Base-by-base conservation (phyloP, 2,888 invertebrate genomes). In the Ptychoptera contaminata region DNA sequence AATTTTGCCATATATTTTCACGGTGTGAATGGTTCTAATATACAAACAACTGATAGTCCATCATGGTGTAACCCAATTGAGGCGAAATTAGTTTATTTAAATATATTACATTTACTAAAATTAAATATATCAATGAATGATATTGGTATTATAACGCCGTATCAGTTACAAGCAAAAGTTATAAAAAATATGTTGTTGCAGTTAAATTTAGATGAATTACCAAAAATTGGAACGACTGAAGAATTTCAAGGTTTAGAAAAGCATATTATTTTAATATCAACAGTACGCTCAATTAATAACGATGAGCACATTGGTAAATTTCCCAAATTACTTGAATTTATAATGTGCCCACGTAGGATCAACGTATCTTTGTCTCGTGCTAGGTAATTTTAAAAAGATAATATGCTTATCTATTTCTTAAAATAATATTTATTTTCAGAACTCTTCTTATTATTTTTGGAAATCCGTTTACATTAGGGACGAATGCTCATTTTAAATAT, bases 51-150 rank as follows among this genome's bases (percentile, higher is more conserved):
- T 1, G 86, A 86, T 54, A 84, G 81, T 47, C 88, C 88, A 1
- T 90, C 90, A 3, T 91, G 88, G 87, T 88, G 74, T 56, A 96
- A 96, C 67, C 79, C 82, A 0, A 76, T 79, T 49, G 94, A 96
- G 69, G 63, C 60, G 1, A 54, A 55, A 46, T 55, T 72, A 68
- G 60, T 74, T 11, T 70, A 72, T 35, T 50, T 73, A n/a, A 68
- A 68, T 48, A 61, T 67, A 1, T 74, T 62, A 60, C 74, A 77
- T 52, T 63, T 92, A 2, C 81, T 81, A 51, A 72, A 76, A 48
- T 67, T 69, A 42, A 76, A 76, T 16, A 56, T 88, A n/a, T 58
- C 57, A 1, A 64, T 74, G 0, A 53, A 57, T 31, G 56, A 56
- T 42, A 64, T 96, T 56, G 96, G 94, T 4, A 79, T 96, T 46